Conservation (phyloP, 1,140 invertebrate genomes). For the Brachionus rubens region DNA sequence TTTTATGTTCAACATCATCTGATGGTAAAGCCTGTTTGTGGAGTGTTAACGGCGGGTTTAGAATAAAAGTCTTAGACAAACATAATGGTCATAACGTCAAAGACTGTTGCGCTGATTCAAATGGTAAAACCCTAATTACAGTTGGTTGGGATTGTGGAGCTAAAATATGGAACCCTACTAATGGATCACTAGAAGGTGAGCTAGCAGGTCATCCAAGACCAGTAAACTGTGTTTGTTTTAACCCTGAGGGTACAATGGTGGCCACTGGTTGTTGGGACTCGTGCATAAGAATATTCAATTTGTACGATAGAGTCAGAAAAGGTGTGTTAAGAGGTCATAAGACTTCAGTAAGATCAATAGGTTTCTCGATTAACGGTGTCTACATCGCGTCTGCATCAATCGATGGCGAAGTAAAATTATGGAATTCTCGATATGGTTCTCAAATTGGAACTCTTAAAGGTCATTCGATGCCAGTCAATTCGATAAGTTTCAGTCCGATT, state of each 20-base stretch:
- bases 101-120: slow-evolving; percentile 52
- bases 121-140: slow-evolving; percentile 54
- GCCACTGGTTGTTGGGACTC: slow-evolving; percentile 58
- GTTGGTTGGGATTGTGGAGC: slow-evolving; percentile 58
- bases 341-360: slow-evolving; percentile 55
- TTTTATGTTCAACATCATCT: slow-evolving; percentile 55
- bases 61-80: slow-evolving; percentile 53
- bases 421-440: slow-evolving; percentile 55
- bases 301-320: slow-evolving; percentile 52
- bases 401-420: slow-evolving; percentile 58
- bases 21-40: slow-evolving; percentile 56
- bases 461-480: slow-evolving; percentile 37
- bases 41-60: slow-evolving; percentile 53
- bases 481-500: slow-evolving; percentile 12
- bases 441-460: slow-evolving; percentile 50
- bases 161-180: slow-evolving; percentile 55
- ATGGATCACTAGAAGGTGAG: slow-evolving; percentile 49
- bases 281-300: slow-evolving; percentile 57
- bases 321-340: slow-evolving; percentile 53
- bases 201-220: slow-evolving; percentile 50
- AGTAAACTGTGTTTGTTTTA: slow-evolving; percentile 59
- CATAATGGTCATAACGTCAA: slow-evolving; percentile 54
- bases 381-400: slow-evolving; percentile 58
- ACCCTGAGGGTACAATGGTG: slow-evolving; percentile 57
- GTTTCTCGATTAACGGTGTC: slow-evolving; percentile 55